Evolutionary conservation across 2,113 vertebrate genomes (phyloP).

Genomic region (Neolamprologus ventralis): DNA sequence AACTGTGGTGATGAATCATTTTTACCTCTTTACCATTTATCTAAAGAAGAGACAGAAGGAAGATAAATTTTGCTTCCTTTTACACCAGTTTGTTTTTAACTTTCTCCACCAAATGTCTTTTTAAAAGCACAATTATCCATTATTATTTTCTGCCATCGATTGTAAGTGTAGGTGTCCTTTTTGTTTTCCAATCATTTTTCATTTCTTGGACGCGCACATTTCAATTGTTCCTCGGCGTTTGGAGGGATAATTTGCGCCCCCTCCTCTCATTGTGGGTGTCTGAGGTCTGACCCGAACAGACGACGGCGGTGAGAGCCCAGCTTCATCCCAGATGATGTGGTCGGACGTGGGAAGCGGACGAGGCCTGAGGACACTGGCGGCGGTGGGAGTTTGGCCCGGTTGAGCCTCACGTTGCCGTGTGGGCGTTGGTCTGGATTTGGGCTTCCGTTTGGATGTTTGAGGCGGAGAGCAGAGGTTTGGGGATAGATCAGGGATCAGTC

Average conservation of each 20-base stretch:
- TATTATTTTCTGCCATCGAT: background rate
- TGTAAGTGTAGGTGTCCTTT: constrained; percentile 38
- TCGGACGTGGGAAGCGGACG: constrained; percentile 23
- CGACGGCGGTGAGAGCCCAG: constrained; percentile 40
- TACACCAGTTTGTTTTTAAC: background rate
- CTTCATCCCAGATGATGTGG: constrained; percentile 62
- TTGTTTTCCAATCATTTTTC: constrained; percentile 16
- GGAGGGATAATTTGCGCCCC: constrained; percentile 22
- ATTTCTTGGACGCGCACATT: background rate
- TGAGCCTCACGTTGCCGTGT: background rate
- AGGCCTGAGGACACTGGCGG: background rate
- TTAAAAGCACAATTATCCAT: background rate
- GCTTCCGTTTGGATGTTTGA: background rate
- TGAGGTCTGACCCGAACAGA: constrained; percentile 67
- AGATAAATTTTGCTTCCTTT: background rate
- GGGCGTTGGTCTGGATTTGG: constrained; percentile 37
- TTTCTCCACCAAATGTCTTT: background rate
- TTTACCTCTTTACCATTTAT: background rate
- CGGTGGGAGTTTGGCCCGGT: constrained; percentile 32
- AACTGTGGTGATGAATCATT: background rate
- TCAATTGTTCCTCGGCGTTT: constrained; percentile 32
- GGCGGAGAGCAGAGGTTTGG: background rate
- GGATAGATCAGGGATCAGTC: background rate
- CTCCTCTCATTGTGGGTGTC: constrained; percentile 49
- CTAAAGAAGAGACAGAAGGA: background rate